A percentile compares a stretch with the other conserved stretches of the same genome.
phyloP scores from a whole-genome alignment of 2,888 invertebrate genomes.

The Troides oblongomaculatus region DNA sequence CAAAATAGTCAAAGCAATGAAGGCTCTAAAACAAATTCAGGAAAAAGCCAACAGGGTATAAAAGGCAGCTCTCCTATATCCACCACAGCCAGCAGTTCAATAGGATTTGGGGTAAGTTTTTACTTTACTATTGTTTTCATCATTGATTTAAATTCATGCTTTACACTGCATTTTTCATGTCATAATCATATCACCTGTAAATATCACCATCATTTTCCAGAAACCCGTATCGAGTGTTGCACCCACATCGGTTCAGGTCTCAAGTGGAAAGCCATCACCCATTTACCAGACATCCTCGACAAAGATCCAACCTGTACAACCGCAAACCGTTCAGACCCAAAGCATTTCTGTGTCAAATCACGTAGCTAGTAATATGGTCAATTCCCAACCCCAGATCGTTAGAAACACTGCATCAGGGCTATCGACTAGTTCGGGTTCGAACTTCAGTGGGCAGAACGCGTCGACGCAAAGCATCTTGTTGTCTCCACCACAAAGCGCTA shows the following conservation, averaged over 20 bases:
- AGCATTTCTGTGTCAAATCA: conserved; percentile 64
- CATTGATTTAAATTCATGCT: conserved; percentile 30
- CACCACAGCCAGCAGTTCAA: conserved; percentile 64
- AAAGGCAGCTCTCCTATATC: conserved; percentile 71
- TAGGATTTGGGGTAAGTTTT: conserved; percentile 74
- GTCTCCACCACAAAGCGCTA: conserved; percentile 82
- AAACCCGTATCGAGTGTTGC: conserved; percentile 94
- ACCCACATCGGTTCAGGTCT: conserved; percentile 85
- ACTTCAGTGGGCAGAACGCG: conserved; percentile 63
- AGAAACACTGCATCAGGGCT: conserved; percentile 75
- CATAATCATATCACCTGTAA: conserved; percentile 58
- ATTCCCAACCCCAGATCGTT: conserved; percentile 76
- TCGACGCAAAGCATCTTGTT: conserved; percentile 71
- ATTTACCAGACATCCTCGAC: conserved; percentile 90
- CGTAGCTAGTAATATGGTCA: conserved; percentile 68
- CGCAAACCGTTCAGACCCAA: conserved; percentile 83
- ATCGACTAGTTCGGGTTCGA: conserved; percentile 71
- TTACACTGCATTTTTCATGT: conserved; percentile 26
- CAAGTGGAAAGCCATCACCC: conserved; percentile 84
- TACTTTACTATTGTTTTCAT: conserved; percentile 14
- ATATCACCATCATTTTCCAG: conserved; percentile 81
- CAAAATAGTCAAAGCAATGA: conserved; percentile 68
- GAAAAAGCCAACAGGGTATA: conserved; percentile 55
- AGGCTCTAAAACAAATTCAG: conserved; percentile 52
- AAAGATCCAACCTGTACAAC: conserved; percentile 89